These are phyloP conservation scores for Drosophila kikkawai DNA, from an alignment of 1,140 invertebrate genomes.

Conservation along the genomic window DNA sequence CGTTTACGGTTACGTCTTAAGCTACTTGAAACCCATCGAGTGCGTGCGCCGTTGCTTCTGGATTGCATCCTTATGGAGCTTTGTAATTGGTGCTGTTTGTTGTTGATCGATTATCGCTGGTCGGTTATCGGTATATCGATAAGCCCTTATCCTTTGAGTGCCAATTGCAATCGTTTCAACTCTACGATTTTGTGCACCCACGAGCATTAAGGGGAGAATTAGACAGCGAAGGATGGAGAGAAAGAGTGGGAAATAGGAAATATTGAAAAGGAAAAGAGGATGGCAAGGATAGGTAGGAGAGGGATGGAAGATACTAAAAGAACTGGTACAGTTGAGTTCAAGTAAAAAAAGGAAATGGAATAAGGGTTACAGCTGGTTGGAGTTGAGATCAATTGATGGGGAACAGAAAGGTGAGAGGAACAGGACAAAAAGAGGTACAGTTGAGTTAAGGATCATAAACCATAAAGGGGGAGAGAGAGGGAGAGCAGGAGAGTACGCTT, in stretches of 20 bases:
- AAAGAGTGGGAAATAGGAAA: not conserved
- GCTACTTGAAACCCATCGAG: constrained; percentile 23
- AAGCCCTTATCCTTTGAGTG: constrained; percentile 17
- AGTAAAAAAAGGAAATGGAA: not conserved
- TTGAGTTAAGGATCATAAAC: constrained; percentile 22
- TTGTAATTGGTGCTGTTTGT: constrained; percentile 34
- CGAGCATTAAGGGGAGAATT: constrained; percentile 12
- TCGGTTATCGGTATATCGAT: constrained; percentile 11
- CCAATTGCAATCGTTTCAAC: constrained; percentile 35
- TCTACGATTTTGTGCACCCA: constrained; percentile 45
- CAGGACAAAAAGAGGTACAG: constrained; percentile 6
- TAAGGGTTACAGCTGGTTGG: not conserved
- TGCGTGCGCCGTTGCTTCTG: constrained; percentile 21
- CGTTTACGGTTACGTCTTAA: constrained; percentile 15
- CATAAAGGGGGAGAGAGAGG: not conserved
- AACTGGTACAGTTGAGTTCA: constrained; percentile 16
- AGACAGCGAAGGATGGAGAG: not conserved
- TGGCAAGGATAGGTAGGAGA: not conserved
- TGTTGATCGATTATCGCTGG: constrained; percentile 28
- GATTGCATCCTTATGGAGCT: not conserved
- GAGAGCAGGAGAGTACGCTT: constrained; percentile 19
- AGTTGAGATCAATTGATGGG: not conserved
- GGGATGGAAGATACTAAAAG: not conserved
- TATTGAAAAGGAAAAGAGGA: not conserved
- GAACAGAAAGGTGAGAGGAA: not conserved